Conservation (phyloP, 2,113 vertebrate species). For the Bubalus kerabau region DNA sequence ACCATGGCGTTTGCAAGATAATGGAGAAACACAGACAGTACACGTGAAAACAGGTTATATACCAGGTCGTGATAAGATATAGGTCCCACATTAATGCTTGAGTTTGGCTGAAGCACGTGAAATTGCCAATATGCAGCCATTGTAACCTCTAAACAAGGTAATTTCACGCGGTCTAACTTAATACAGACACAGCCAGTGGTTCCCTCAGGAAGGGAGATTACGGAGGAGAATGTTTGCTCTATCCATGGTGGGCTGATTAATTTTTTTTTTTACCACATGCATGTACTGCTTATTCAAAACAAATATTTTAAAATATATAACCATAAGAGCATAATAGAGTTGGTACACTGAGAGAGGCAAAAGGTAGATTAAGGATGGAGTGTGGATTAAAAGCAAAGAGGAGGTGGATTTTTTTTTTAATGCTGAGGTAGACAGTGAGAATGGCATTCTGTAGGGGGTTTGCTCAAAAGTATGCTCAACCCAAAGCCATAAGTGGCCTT, state of each 20-base stretch:
- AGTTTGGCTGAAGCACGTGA: background rate
- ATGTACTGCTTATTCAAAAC: background rate
- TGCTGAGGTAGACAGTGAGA: background rate
- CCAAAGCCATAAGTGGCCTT: background rate
- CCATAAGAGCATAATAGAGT: background rate
- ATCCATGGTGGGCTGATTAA: background rate
- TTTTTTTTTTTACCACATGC: background rate
- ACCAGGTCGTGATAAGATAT: too few species aligned
- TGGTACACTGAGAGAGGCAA: background rate
- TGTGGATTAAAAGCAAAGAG: background rate
- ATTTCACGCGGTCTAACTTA: background rate
- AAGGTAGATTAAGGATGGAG: background rate
- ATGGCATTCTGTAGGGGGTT: background rate
- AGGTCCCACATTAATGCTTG: background rate
- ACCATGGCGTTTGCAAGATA: background rate
- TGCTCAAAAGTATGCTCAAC: background rate
- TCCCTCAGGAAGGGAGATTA: background rate
- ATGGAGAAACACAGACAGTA: background rate
- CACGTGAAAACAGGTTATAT: background rate
- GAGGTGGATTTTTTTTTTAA: background rate
- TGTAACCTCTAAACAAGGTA: background rate
- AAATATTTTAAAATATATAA: background rate
- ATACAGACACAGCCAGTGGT: background rate
- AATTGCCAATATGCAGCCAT: background rate
- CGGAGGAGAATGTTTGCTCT: background rate